Evolutionary conservation across 2,888 invertebrate species (phyloP), one percentile per base, ranked within the genome.

Genomic region (Eupithecia tripunctaria): DNA sequence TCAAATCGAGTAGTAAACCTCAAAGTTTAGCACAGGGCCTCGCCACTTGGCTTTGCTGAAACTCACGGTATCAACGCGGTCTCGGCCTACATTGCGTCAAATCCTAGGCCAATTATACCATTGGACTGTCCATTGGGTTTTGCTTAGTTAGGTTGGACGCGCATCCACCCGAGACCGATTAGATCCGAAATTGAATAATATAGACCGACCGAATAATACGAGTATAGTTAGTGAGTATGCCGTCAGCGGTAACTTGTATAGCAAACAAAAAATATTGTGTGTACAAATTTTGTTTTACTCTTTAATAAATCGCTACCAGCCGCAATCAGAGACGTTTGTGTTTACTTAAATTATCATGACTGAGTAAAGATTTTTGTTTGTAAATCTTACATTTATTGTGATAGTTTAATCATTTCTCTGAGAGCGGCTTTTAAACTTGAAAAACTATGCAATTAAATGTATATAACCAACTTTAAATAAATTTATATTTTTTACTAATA

Each of bases 1-100:
- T 78, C 78, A 83, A 84, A 86, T 85, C 84, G 82, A 80, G 82
- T 83, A 87, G 83, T 86, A 86, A 87, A 84, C 82, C 85, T 79
- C 78, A 77, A 86, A 87, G 79, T 83, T 84, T 79, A 82, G 79
- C 80, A 76, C 79, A 82, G 81, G 79, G 79, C 81, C 81, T 82
- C 81, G 80, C 77, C 84, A 84, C 82, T 84, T 82, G 85, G 84
- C 83, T 88, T 86, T 81, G 83, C 85, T 84, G 80, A 85, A 87
- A 86, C 82, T 85, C 82, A 71, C 82, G 80, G 82, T 84, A 86
- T 86, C 86, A 85, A 80, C 81, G 79, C 80, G 82, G 87, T 84
- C 72, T 72, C 63, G 75, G 75, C 75, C 75, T 72, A 75, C 60
- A 72, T 75, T 68, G 72, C 72, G 67, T 67, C 70, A 67, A 63